phyloP scores from a whole-genome alignment of 1,140 invertebrate genomes.

The Mizuhopecten yessoensis region DNA sequence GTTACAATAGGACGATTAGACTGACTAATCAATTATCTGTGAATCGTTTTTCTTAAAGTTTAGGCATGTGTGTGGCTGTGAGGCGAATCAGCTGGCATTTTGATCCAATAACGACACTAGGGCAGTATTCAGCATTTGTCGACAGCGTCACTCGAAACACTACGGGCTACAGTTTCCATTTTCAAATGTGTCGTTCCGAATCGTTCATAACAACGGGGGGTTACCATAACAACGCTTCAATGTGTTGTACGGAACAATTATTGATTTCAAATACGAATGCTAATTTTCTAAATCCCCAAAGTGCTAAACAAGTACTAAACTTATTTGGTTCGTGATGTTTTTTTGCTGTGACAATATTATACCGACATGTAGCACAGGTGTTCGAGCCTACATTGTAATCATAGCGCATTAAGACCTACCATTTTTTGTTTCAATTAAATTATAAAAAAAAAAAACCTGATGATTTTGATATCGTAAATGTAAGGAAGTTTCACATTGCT shows the following conservation, averaged over 20 bases:
- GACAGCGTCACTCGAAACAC: neutral
- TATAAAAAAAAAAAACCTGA: too few relatives aligned
- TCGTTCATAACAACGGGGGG: neutral
- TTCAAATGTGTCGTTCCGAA: neutral
- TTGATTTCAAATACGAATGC: neutral
- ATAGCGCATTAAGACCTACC: too few relatives aligned
- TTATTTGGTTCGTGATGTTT: too few relatives aligned
- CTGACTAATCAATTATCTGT: too few relatives aligned
- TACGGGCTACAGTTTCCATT: slow-evolving; percentile 3
- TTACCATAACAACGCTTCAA: neutral
- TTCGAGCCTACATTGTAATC: too few relatives aligned
- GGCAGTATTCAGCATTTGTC: neutral
- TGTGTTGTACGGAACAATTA: neutral
- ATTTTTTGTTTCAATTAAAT: too few relatives aligned
- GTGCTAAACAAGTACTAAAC: neutral
- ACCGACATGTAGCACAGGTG: too few relatives aligned
- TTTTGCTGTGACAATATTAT: too few relatives aligned
- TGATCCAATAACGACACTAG: neutral
- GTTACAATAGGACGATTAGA: too few relatives aligned
- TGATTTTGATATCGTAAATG: too few relatives aligned
- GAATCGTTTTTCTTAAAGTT: too few relatives aligned
- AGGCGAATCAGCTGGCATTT: neutral
- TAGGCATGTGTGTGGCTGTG: neutral
- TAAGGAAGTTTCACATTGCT: too few relatives aligned
- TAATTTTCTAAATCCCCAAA: neutral